Conservation (phyloP, 2,113 vertebrate genomes). For the Procavia capensis region DNA sequence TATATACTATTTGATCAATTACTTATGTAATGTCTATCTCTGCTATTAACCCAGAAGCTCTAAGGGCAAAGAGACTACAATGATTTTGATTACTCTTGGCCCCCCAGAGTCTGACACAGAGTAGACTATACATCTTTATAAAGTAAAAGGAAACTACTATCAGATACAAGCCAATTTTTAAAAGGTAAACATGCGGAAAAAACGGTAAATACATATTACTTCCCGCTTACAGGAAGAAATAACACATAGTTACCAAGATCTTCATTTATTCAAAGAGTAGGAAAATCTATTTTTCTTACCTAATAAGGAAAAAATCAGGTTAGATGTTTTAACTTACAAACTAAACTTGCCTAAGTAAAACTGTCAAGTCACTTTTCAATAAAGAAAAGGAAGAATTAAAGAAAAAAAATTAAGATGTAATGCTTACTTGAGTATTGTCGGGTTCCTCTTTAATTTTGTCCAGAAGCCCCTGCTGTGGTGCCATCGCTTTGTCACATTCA, state of each 20-base stretch:
- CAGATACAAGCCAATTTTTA: not conserved
- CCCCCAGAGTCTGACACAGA: not conserved
- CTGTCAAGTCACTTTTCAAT: not conserved
- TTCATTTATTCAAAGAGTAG: slow-evolving; percentile 47
- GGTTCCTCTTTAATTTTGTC: slow-evolving; percentile 95
- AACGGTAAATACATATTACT: not conserved
- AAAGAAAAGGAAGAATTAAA: not conserved
- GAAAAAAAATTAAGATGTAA: slow-evolving; percentile 6
- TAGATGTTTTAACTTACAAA: slow-evolving; percentile 44
- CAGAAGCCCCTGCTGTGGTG: slow-evolving; percentile 86
- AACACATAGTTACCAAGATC: not conserved
- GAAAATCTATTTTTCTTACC: not conserved
- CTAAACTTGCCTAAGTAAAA: slow-evolving; percentile 17
- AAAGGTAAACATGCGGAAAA: not conserved
- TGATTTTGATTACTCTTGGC: not conserved
- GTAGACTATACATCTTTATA: not conserved
- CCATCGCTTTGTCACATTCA: slow-evolving; percentile 91
- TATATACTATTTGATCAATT: not conserved
- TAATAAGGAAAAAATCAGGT: not conserved
- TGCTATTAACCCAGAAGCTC: not conserved
- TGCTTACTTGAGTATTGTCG: slow-evolving; percentile 90
- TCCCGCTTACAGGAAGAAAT: not conserved
- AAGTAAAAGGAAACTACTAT: not conserved
- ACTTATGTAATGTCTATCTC: not conserved
- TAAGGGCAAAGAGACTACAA: not conserved